Evolutionary conservation across 2,888 invertebrate species (phyloP).

Genomic region (Andrena minutula): DNA sequence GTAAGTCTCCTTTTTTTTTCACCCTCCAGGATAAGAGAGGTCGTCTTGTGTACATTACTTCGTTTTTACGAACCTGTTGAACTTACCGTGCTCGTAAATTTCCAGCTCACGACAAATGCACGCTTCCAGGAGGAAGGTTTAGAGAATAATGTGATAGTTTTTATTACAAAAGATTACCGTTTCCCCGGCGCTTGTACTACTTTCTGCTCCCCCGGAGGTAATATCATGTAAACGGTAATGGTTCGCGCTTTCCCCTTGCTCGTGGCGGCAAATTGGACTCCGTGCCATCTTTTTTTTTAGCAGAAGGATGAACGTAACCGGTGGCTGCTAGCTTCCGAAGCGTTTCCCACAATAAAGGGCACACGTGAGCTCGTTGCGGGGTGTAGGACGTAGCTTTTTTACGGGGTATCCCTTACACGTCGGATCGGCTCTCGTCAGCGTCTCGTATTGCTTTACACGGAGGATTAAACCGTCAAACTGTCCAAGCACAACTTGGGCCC

Average conservation of each 20-base stretch:
- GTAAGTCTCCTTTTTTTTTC: background rate
- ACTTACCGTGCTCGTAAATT: background rate
- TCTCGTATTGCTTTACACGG: conserved; percentile 77
- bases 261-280: conserved; percentile 36
- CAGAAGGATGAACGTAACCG: conserved; percentile 19
- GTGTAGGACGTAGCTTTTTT: conserved; percentile 59
- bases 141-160: background rate
- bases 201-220: background rate
- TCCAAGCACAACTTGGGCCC: conserved; percentile 14
- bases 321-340: conserved; percentile 38
- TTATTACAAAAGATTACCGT: background rate
- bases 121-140: background rate
- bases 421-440: conserved; percentile 79
- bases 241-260: background rate
- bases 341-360: conserved; percentile 79
- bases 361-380: conserved; percentile 70
- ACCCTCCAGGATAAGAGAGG: background rate
- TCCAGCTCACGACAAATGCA: background rate
- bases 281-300: background rate
- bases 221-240: conserved; percentile 32
- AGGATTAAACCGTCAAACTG: conserved; percentile 78
- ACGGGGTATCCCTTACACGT: conserved; percentile 77
- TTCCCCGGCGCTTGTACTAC: background rate
- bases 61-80: conserved; percentile 44
- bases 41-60: conserved; percentile 35